Evolutionary conservation across 2,888 invertebrate genomes (phyloP).

Genomic region (Entomobrya multifasciata): DNA sequence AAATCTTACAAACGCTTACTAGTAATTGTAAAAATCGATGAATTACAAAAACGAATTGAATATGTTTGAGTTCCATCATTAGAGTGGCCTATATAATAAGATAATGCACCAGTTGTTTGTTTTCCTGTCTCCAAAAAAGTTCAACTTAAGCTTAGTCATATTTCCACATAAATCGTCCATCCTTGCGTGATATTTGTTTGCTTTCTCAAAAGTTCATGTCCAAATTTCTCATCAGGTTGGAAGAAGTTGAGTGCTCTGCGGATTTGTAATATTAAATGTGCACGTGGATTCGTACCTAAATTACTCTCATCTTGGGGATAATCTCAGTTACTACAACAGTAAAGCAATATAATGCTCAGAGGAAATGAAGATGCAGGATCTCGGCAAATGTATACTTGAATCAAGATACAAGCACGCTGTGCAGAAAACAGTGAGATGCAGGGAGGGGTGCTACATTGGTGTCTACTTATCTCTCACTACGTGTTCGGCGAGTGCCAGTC

Average conservation of each 20-base stretch:
- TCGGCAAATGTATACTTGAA: conserved; percentile 1
- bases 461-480: conserved; percentile 1
- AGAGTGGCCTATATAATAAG: too few species aligned
- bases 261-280: conserved; percentile 12
- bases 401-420: conserved; percentile 14
- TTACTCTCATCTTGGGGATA: background rate
- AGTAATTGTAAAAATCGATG: conserved; percentile 7
- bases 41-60: background rate
- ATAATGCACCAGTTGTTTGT: too few species aligned
- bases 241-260: conserved; percentile 19
- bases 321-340: too few species aligned
- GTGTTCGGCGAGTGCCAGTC: conserved; percentile 30
- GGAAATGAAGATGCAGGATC: conserved; percentile 27
- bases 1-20: background rate
- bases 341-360: conserved; percentile 3
- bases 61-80: background rate
- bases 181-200: background rate
- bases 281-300: conserved; percentile 32
- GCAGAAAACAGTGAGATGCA: conserved; percentile 36
- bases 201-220: conserved; percentile 41
- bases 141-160: background rate
- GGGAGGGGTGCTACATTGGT: conserved; percentile 61
- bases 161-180: background rate
- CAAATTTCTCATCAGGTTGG: conserved; percentile 23
- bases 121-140: background rate